These are phyloP conservation scores for Porites evermanni DNA, from an alignment of 92 coral and sea anemone genomes.

Conservation along the genomic window DNA sequence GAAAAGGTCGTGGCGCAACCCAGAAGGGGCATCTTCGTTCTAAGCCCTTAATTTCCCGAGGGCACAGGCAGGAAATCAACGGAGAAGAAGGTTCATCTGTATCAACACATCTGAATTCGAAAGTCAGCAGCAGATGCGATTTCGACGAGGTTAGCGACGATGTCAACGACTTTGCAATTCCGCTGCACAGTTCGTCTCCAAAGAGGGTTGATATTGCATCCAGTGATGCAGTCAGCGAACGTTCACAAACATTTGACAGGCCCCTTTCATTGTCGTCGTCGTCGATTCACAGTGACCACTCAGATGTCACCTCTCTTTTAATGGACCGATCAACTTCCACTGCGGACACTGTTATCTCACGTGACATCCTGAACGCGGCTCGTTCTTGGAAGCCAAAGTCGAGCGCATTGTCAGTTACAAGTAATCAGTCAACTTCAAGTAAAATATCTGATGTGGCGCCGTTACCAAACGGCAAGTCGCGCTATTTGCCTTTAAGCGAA, in stretches of 20 bases:
- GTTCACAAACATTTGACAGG: constrained; percentile 13
- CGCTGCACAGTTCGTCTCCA: constrained; percentile 88
- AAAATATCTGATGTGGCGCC: not conserved
- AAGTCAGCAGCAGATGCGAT: constrained; percentile 18
- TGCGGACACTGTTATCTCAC: constrained; percentile 25
- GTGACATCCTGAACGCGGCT: constrained; percentile 33
- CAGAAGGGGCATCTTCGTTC: not conserved
- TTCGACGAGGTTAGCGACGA: not conserved
- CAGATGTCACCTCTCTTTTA: constrained; percentile 64
- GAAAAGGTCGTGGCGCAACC: not conserved
- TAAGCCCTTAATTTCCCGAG: not conserved
- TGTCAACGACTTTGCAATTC: constrained; percentile 47
- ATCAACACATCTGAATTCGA: constrained; percentile 20
- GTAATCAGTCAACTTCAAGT: constrained; percentile 37
- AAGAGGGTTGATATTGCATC: constrained; percentile 43
- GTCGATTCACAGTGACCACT: constrained; percentile 54
- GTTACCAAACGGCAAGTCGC: not conserved
- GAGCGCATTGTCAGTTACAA: not conserved
- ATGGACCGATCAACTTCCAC: constrained; percentile 48
- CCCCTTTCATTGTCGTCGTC: constrained; percentile 9
- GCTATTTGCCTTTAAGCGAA: too few species aligned
- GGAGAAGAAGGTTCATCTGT: not conserved
- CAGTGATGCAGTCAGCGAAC: not conserved
- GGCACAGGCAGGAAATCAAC: not conserved
- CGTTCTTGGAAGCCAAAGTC: constrained; percentile 18